phyloP scores from a whole-genome alignment of 1,140 invertebrate species.

The Condylostylus longicornis region DNA sequence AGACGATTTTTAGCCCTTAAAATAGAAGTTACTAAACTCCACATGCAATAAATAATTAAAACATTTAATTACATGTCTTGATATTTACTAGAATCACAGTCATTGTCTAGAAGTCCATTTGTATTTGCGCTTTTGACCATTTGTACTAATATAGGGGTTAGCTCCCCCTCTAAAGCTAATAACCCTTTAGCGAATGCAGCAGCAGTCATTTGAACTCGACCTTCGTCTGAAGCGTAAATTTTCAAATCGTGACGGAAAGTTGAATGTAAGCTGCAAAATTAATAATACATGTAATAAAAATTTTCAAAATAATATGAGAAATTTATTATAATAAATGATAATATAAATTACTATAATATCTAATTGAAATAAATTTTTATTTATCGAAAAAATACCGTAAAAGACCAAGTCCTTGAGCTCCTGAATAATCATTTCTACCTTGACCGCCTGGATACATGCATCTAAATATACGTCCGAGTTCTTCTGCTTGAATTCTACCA shows the following conservation, averaged over 20 bases:
- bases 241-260: conserved; percentile 98
- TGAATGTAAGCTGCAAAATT: conserved; percentile 73
- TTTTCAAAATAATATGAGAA: not conserved
- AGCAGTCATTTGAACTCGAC: conserved; percentile 97
- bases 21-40: conserved; percentile 4
- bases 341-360: conserved; percentile 32
- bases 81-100: conserved; percentile 90
- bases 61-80: conserved; percentile 69
- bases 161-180: conserved; percentile 90
- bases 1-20: conserved; percentile 84
- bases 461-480: conserved; percentile 91
- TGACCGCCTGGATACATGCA: conserved; percentile 95
- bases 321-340: not conserved
- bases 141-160: conserved; percentile 97
- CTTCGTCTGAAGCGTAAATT: conserved; percentile 99
- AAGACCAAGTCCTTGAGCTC: conserved; percentile 81
- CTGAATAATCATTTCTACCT: conserved; percentile 54
- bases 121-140: conserved; percentile 99
- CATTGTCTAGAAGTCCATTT: conserved; percentile 94
- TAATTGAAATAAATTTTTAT: conserved; percentile 23
- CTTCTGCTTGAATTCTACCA: conserved; percentile 91
- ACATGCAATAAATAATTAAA: not conserved
- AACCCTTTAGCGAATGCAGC: conserved; percentile 98
- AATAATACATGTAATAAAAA: not conserved
- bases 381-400: conserved; percentile 42